Evolutionary conservation across 2,888 invertebrate species (phyloP).

Genomic region (Cephalotes varians): DNA sequence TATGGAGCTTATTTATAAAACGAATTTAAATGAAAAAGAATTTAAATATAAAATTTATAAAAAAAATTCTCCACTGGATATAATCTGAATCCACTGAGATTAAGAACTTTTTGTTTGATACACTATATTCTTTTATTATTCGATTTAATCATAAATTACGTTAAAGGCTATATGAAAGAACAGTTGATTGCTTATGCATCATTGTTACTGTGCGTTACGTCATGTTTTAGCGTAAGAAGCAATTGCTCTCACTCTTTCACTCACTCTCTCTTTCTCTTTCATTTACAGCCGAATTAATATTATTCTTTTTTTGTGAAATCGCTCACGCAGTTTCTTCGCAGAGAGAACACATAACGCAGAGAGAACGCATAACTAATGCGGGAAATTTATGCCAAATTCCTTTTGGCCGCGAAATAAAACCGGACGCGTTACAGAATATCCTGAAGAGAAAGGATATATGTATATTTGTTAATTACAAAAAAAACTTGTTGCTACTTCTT

Average conservation of each 20-base stretch:
- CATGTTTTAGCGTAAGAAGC: slow-evolving; percentile 59
- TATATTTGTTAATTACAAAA: slow-evolving; percentile 21
- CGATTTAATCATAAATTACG: background rate
- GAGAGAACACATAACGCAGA: slow-evolving; percentile 8
- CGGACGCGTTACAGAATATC: slow-evolving; percentile 26
- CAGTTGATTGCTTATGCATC: slow-evolving; percentile 25
- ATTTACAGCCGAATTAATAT: slow-evolving; percentile 16
- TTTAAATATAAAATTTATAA: background rate
- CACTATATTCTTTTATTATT: background rate
- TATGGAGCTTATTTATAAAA: background rate
- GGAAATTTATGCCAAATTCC: slow-evolving; percentile 33
- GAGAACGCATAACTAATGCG: slow-evolving; percentile 32
- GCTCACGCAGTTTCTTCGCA: slow-evolving; percentile 18
- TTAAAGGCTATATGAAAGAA: background rate
- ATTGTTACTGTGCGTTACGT: slow-evolving; percentile 65
- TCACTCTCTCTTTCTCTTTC: background rate
- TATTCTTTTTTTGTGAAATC: slow-evolving; percentile 21
- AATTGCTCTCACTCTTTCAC: slow-evolving; percentile 16
- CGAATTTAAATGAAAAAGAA: background rate
- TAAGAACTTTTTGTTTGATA: background rate
- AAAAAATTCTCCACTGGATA: background rate
- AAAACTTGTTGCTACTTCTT: background rate
- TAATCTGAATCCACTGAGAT: background rate
- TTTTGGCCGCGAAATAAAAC: slow-evolving; percentile 25
- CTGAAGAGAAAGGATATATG: background rate